A percentile compares a stretch with the other conserved stretches of the same genome.
Conservation (phyloP, 2,888 invertebrate genomes). For the Helicoverpa assulta region DNA sequence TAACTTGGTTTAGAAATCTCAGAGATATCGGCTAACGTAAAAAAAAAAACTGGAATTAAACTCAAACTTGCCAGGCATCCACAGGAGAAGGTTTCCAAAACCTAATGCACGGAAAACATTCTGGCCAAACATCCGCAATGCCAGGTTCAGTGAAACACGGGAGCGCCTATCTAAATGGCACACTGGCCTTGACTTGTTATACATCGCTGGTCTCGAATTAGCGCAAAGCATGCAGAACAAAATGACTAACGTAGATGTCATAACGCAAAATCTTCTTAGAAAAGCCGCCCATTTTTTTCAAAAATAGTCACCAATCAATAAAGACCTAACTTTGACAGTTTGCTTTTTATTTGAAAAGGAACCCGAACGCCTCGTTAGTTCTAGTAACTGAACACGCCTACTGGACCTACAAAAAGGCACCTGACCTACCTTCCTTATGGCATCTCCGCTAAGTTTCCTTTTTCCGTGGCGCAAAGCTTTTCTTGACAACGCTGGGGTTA, state of each 20-base stretch:
- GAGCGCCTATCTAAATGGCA: slow-evolving; percentile 52
- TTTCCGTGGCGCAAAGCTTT: slow-evolving; percentile 29
- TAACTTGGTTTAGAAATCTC: not conserved
- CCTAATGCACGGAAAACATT: not conserved
- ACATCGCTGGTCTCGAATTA: slow-evolving; percentile 46
- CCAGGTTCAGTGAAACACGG: slow-evolving; percentile 34
- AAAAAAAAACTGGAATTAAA: not conserved
- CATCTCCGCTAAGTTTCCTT: too few relatives aligned
- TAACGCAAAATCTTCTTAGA: too few relatives aligned
- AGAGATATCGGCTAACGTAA: not conserved
- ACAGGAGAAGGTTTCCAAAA: not conserved
- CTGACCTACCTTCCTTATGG: too few relatives aligned
- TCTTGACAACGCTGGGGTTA: slow-evolving; percentile 44
- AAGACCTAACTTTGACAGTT: too few relatives aligned
- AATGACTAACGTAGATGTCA: too few relatives aligned
- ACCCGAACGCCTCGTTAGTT: too few relatives aligned
- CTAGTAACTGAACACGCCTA: too few relatives aligned
- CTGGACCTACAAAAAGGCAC: too few relatives aligned
- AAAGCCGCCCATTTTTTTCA: too few relatives aligned
- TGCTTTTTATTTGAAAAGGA: too few relatives aligned
- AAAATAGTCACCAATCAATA: too few relatives aligned
- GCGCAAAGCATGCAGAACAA: not conserved
- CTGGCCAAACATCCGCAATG: slow-evolving; percentile 34
- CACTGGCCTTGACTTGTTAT: slow-evolving; percentile 54
- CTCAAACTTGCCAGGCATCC: not conserved